Evolutionary conservation across 2,797 vertebrate genomes (phyloP), one percentile per base, ranked within the genome.

Genomic region (Malurus splendens): DNA sequence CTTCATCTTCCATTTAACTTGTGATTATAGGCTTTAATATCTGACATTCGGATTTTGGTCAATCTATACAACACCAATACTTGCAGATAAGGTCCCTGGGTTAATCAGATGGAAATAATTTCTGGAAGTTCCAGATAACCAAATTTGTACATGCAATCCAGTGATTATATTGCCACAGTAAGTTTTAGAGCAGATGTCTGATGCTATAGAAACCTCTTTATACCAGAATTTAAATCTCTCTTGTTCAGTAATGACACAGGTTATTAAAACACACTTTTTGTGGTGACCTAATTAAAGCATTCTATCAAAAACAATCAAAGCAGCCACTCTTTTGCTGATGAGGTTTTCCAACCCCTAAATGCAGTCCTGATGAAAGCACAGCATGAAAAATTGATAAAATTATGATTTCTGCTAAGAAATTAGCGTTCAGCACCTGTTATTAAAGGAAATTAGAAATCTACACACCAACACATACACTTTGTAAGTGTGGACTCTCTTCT

Each of bases 101-200:
- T 97, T 96, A 97, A 96, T 96, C 95, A 95, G 89, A 92, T 90
- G 92, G 87, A 96, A 97, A 97, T 96, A 86, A 90, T 95, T 96
- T 95, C 95, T 96, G 89, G 91, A 97, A 95, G 90, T 95, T 96
- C 79, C 86, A 92, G 84, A 92, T 97, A 97, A 97, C 96, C 95
- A 95, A 96, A 97, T 97, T 96, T 95, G 90, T 93, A 92, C 92
- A 66, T 82, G 86, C 73, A 96, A 94, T 95, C 90, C 67, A 79
- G 70, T 84, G 89, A 94, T 66, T 91, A 89, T 90, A 96, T 92
- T 95, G 87, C 93, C 85, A 90, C 84, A 90, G 89, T 94, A 96
- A 92, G 94, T 95, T 96, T 95, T 93, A 92, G 84, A 96, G 93
- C 94, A 97, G 95, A 97, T 96, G 90, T 94, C 86, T 93, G 73